Conservation (phyloP, 2,797 vertebrate genomes). For the Oceanodroma leucorhoa region DNA sequence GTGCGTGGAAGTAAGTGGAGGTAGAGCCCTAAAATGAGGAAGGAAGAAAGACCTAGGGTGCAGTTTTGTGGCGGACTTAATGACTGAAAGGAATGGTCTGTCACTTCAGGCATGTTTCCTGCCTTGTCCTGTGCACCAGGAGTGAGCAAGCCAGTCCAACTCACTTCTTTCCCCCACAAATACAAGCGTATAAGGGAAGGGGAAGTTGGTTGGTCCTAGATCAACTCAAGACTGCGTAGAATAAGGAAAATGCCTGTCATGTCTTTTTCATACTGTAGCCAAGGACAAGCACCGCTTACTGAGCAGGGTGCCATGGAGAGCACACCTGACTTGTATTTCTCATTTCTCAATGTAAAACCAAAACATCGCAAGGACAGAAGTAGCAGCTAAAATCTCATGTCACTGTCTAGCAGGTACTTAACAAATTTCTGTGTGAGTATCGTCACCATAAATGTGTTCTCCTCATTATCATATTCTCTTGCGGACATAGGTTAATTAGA, state of each 20-base stretch:
- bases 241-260: not conserved
- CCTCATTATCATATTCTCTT: not conserved
- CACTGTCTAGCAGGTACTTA: constrained; percentile 1
- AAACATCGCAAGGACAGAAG: not conserved
- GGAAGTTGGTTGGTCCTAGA: not conserved
- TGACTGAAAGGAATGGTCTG: not conserved
- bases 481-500: constrained; percentile 51
- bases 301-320: not conserved
- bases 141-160: not conserved
- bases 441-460: not conserved
- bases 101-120: not conserved
- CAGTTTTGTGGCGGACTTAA: not conserved
- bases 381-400: not conserved
- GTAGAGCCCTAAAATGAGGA: not conserved
- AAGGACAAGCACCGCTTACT: not conserved
- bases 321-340: not conserved
- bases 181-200: not conserved
- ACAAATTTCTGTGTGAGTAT: not conserved
- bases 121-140: not conserved
- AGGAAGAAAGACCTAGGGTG: not conserved
- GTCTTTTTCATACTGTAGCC: not conserved
- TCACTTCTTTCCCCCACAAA: not conserved
- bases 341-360: not conserved
- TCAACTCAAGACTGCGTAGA: not conserved
- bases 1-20: not conserved